phyloP scores from a whole-genome alignment of 1,140 invertebrate species.

The Panulirus ornatus region DNA sequence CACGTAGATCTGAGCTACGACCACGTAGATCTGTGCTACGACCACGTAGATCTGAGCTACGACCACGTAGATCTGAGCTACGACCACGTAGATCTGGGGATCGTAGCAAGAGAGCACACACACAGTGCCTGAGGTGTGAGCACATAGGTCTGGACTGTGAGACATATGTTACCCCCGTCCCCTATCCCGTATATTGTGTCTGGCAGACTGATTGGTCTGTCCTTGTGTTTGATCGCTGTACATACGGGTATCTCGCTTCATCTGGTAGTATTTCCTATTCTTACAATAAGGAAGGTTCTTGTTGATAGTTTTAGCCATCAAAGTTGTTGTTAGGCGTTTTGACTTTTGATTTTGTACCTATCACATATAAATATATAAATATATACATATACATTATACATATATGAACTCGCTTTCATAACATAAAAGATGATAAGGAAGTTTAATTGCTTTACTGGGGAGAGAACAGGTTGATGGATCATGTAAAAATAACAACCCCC shows the following conservation, averaged over 20 bases:
- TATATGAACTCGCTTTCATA: slow-evolving; percentile 70
- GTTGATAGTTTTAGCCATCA: slow-evolving; percentile 70
- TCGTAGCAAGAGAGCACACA: too few species aligned
- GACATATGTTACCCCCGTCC: background rate
- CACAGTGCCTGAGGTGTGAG: too few species aligned
- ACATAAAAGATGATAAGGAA: slow-evolving; percentile 60
- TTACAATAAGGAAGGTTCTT: slow-evolving; percentile 63
- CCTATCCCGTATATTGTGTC: slow-evolving; percentile 43
- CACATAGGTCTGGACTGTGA: background rate
- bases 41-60: too few species aligned
- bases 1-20: too few species aligned
- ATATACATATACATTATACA: slow-evolving; percentile 67
- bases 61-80: too few species aligned
- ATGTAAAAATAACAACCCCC: too few species aligned
- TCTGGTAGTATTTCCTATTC: slow-evolving; percentile 63
- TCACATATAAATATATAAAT: slow-evolving; percentile 68
- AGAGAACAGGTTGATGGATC: too few species aligned
- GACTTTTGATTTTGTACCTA: slow-evolving; percentile 70
- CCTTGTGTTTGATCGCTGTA: slow-evolving; percentile 60
- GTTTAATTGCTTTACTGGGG: slow-evolving; percentile 63
- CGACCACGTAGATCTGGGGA: too few species aligned
- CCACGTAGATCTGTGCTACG: too few species aligned
- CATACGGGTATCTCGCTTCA: slow-evolving; percentile 71
- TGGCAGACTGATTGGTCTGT: background rate
- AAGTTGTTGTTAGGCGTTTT: slow-evolving; percentile 70